phyloP scores from a whole-genome alignment of 1,140 invertebrate genomes.

The Pygmarrhopalites habei region DNA sequence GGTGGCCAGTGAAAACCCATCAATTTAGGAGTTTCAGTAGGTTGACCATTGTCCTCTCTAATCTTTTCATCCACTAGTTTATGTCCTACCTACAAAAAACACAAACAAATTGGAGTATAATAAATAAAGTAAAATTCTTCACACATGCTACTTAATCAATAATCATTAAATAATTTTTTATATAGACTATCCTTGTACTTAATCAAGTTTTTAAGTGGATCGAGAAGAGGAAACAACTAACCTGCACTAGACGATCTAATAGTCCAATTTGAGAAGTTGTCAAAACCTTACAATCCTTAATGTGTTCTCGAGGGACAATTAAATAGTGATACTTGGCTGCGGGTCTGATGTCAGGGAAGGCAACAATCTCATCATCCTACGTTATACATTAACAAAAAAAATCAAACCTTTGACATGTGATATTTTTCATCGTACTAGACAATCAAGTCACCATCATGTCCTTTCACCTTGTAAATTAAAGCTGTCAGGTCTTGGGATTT shows the following conservation, averaged over 20 bases:
- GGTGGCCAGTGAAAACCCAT: slow-evolving; percentile 88
- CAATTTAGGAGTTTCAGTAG: slow-evolving; percentile 4
- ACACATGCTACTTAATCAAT: no score
- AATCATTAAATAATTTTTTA: no score
- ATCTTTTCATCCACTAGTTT: slow-evolving; percentile 49
- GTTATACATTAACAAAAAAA: neutral
- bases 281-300: slow-evolving; percentile 62
- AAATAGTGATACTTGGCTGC: slow-evolving; percentile 72
- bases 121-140: no score
- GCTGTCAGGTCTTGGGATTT: slow-evolving; percentile 48
- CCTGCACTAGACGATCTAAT: slow-evolving; percentile 57
- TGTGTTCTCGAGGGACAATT: slow-evolving; percentile 68
- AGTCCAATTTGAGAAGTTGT: slow-evolving; percentile 55
- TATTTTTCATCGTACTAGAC: slow-evolving; percentile 7
- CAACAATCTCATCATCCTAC: slow-evolving; percentile 67
- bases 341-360: slow-evolving; percentile 77
- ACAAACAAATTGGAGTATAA: no score
- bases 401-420: neutral
- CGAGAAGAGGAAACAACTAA: no score
- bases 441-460: slow-evolving; percentile 9
- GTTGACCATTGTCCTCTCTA: slow-evolving; percentile 24
- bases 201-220: no score
- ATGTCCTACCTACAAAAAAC: no score
- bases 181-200: no score
- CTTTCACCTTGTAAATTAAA: slow-evolving; percentile 46